phyloP scores from a whole-genome alignment of 64 coral and sea anemone species.

The Dendrophyllia cribrosa region DNA sequence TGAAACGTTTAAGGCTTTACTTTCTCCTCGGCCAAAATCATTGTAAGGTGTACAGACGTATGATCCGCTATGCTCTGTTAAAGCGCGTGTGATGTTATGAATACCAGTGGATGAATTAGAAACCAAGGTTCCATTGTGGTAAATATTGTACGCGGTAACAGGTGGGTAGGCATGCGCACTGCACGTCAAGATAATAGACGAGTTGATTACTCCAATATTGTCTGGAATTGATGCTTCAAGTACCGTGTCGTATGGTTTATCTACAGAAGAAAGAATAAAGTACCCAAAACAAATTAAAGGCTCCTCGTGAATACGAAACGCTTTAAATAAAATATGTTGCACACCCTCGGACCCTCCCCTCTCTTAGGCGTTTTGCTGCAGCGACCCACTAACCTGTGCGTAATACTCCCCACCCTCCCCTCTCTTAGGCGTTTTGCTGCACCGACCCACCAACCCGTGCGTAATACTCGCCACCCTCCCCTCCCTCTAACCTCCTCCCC shows the following conservation, averaged over 20 bases:
- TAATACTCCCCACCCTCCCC: no score
- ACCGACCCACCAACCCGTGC: no score
- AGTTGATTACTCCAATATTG: constrained; percentile 27
- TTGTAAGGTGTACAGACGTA: constrained; percentile 65
- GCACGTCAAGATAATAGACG: constrained; percentile 42
- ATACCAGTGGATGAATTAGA: constrained; percentile 20
- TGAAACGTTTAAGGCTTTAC: constrained; percentile 6
- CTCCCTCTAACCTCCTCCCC: no score
- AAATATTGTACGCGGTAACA: constrained; percentile 45
- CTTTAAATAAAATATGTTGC: no score
- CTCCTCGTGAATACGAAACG: no score
- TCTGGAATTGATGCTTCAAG: constrained; percentile 34
- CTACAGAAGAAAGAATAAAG: neutral
- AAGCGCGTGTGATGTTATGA: constrained; percentile 32
- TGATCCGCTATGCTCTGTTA: constrained; percentile 7
- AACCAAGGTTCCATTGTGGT: constrained; percentile 32
- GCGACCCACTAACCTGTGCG: no score
- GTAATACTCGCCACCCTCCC: no score
- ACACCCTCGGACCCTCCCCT: no score
- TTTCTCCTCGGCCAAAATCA: constrained; percentile 31
- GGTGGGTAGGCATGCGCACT: constrained; percentile 60
- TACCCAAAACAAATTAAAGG: neutral
- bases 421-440: no score
- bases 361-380: no score
- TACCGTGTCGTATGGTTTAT: constrained; percentile 58